phyloP scores from a whole-genome alignment of 2,888 invertebrate genomes.

The Celastrina argiolus region DNA sequence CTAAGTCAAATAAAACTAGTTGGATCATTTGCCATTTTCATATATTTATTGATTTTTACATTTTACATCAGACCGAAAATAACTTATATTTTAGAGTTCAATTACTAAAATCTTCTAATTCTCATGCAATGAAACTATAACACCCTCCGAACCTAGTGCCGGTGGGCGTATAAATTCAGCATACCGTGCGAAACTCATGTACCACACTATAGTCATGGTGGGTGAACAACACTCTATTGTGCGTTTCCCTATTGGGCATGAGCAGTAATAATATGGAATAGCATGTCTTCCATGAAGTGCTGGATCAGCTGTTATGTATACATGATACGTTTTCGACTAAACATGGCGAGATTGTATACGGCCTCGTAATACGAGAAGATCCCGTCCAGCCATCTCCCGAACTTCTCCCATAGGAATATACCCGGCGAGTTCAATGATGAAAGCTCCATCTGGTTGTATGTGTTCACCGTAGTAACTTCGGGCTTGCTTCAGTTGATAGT shows the following conservation, averaged over 20 bases:
- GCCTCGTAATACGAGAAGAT: constrained; percentile 8
- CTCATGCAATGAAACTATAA: constrained; percentile 17
- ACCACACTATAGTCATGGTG: constrained; percentile 20
- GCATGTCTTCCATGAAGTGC: constrained; percentile 17
- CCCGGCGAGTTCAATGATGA: not conserved
- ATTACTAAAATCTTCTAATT: constrained; percentile 20
- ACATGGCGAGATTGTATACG: constrained; percentile 8
- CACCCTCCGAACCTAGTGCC: constrained; percentile 20
- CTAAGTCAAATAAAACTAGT: constrained; percentile 15
- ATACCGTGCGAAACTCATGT: constrained; percentile 22
- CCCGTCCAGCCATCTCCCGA: constrained; percentile 5
- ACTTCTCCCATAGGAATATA: not conserved
- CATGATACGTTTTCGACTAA: not conserved
- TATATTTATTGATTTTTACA: constrained; percentile 22
- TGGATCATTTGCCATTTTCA: constrained; percentile 15
- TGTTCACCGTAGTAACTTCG: constrained; percentile 13
- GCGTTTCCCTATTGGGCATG: constrained; percentile 16
- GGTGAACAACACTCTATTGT: constrained; percentile 1
- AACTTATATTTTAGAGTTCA: constrained; percentile 16
- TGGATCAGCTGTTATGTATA: constrained; percentile 19
- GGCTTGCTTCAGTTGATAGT: constrained; percentile 12
- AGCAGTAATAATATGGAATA: constrained; percentile 18
- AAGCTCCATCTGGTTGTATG: constrained; percentile 3
- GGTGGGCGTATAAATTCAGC: constrained; percentile 18
- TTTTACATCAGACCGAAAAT: constrained; percentile 13